A percentile compares a stretch with the other conserved stretches of the same genome.
Conservation (phyloP, 2,113 vertebrate species). For the Eptesicus fuscus region DNA sequence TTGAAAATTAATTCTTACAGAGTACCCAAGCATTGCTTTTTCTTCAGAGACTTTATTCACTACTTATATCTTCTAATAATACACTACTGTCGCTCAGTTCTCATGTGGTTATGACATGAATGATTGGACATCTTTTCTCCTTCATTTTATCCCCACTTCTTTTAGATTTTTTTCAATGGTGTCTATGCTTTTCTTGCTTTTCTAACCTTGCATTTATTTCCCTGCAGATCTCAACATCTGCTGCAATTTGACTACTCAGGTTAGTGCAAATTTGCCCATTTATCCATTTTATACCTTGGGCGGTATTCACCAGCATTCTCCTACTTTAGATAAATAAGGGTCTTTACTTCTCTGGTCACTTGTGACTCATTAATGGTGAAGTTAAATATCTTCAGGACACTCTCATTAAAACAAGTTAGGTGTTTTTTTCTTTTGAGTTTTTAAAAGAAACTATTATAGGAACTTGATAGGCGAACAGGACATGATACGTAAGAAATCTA, state of each 20-base stretch:
- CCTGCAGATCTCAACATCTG: constrained; percentile 85
- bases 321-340: constrained; percentile 25
- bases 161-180: constrained; percentile 48
- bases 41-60: not conserved
- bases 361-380: not conserved
- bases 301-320: constrained; percentile 57
- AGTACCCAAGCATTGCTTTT: not conserved
- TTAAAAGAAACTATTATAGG: not conserved
- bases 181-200: constrained; percentile 78
- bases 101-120: not conserved
- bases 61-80: not conserved
- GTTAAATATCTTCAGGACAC: constrained; percentile 12
- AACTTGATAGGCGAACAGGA: not conserved
- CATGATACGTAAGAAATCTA: not conserved
- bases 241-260: constrained; percentile 83
- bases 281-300: constrained; percentile 61
- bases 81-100: not conserved
- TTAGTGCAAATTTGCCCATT: constrained; percentile 79
- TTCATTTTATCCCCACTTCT: not conserved
- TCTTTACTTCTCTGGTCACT: not conserved
- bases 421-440: not conserved
- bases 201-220: constrained; percentile 85
- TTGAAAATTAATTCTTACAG: not conserved
- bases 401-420: not conserved
- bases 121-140: not conserved